phyloP scores from a whole-genome alignment of 2,797 vertebrate species.

The Mallotus villosus region DNA sequence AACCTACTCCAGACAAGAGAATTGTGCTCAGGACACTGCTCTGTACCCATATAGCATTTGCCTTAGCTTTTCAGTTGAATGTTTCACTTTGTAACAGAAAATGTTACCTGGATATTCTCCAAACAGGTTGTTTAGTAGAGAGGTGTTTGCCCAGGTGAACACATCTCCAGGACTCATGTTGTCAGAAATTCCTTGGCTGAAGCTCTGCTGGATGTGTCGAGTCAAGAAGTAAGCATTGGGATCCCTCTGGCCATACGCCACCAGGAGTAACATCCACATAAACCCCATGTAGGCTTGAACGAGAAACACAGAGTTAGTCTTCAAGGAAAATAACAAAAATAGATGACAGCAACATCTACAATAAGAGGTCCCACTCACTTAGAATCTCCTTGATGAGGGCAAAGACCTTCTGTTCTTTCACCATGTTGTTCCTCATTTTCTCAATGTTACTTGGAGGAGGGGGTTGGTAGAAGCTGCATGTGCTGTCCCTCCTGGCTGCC shows the following conservation, averaged over 20 bases:
- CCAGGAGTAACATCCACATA: constrained; percentile 92
- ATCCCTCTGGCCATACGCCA: constrained; percentile 92
- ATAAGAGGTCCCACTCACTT: constrained; percentile 66
- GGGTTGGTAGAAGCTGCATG: constrained; percentile 83
- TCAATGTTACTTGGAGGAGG: constrained; percentile 84
- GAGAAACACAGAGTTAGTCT: constrained; percentile 21
- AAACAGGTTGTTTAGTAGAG: constrained; percentile 84
- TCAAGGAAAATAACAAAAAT: background rate
- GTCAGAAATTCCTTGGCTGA: constrained; percentile 78
- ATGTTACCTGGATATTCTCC: constrained; percentile 82
- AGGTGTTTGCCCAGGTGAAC: constrained; percentile 87
- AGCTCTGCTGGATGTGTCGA: constrained; percentile 87
- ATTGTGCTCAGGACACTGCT: background rate
- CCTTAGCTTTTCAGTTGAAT: background rate
- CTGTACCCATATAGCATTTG: background rate
- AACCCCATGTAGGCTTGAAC: constrained; percentile 87
- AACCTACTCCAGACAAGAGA: constrained; percentile 71
- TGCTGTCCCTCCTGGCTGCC: constrained; percentile 80
- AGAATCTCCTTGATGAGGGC: constrained; percentile 88
- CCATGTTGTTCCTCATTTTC: constrained; percentile 82
- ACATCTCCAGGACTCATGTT: constrained; percentile 83
- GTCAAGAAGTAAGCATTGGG: constrained; percentile 88
- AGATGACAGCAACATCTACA: background rate
- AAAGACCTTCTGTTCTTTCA: constrained; percentile 92
- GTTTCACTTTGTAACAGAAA: background rate